Evolutionary conservation across 2,888 invertebrate species (phyloP).

Genomic region (Bruchidius siliquastri): DNA sequence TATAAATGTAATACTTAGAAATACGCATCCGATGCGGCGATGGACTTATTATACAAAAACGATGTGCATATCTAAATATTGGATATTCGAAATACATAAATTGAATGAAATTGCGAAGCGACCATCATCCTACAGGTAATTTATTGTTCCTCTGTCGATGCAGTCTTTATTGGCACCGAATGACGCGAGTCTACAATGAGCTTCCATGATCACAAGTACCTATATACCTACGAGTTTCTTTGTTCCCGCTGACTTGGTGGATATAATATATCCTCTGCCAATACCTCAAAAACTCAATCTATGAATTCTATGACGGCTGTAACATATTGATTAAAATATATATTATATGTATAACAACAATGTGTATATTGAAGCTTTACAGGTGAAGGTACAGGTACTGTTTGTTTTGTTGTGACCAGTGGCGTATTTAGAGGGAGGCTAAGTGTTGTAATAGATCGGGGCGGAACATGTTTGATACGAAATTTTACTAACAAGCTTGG

Average conservation of each 20-base stretch:
- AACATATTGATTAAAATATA: neutral
- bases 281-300: neutral
- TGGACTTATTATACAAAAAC: conserved; percentile 33
- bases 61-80: conserved; percentile 25
- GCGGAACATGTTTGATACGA: too few relatives aligned
- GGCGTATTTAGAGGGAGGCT: too few relatives aligned
- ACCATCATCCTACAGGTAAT: conserved; percentile 5
- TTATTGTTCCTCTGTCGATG: conserved; percentile 10
- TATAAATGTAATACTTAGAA: conserved; percentile 37
- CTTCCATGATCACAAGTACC: neutral
- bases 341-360: neutral
- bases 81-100: conserved; percentile 14
- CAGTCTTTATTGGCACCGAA: neutral
- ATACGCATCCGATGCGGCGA: conserved; percentile 24
- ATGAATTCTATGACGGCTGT: neutral
- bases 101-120: conserved; percentile 13
- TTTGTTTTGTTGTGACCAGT: neutral
- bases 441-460: too few relatives aligned
- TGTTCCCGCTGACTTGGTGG: neutral
- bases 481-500: too few relatives aligned
- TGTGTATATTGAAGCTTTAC: neutral
- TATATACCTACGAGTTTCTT: neutral
- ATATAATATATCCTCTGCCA: neutral
- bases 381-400: too few relatives aligned
- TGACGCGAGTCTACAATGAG: neutral